phyloP scores from a whole-genome alignment of 1,140 invertebrate genomes.

The Drosophila triauraria region DNA sequence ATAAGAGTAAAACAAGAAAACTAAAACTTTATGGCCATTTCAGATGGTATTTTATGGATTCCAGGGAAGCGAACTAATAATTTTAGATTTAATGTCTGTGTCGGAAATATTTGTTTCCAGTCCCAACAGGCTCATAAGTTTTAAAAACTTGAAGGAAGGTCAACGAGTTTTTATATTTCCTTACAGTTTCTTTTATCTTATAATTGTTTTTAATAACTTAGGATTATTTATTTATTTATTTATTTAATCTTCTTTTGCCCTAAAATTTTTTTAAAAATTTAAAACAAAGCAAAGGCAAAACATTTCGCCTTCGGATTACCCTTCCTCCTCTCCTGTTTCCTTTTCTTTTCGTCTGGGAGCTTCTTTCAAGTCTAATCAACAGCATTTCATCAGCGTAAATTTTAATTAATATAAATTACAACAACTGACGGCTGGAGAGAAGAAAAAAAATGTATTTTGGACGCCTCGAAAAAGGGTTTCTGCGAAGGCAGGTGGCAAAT shows the following conservation, averaged over 20 bases:
- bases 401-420: constrained; percentile 83
- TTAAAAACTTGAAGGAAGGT: background rate
- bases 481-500: constrained; percentile 57
- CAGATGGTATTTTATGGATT: constrained; percentile 43
- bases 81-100: constrained; percentile 10
- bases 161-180: too few relatives aligned
- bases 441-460: constrained; percentile 46
- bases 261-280: background rate
- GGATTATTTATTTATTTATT: too few relatives aligned
- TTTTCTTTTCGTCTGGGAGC: constrained; percentile 33
- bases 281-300: background rate
- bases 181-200: too few relatives aligned
- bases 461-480: constrained; percentile 63
- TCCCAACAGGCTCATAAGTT: background rate
- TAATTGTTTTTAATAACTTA: too few relatives aligned
- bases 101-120: background rate
- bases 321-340: constrained; percentile 10
- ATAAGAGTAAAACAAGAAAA: constrained; percentile 24
- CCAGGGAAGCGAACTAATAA: constrained; percentile 5
- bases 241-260: background rate
- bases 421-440: constrained; percentile 47
- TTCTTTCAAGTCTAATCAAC: constrained; percentile 76
- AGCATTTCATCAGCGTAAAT: constrained; percentile 79
- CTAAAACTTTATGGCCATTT: constrained; percentile 36
- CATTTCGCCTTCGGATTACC: background rate